These are phyloP conservation scores for Stegana nigrithorax DNA, from an alignment of 2,888 invertebrate genomes.

Conservation along the genomic window DNA sequence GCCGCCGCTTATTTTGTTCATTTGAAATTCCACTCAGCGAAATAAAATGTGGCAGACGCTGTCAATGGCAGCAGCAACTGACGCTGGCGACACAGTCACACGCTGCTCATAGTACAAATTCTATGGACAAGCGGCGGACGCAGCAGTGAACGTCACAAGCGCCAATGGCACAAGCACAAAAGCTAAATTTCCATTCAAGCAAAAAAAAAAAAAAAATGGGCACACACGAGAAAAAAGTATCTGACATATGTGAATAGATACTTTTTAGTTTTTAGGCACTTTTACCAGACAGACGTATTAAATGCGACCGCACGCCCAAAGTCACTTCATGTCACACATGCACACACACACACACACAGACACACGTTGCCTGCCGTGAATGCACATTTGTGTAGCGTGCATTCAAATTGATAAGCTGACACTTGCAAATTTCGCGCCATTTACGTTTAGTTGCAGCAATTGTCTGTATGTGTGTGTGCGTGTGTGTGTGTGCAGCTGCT, in stretches of 20 bases:
- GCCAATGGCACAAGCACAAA: not conserved
- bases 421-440: slow-evolving; percentile 48
- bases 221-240: not conserved
- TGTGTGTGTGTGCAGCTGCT: not conserved
- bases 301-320: slow-evolving; percentile 48
- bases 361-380: slow-evolving; percentile 31
- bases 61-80: no score
- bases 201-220: not conserved
- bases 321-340: slow-evolving; percentile 36
- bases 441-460: slow-evolving; percentile 30
- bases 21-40: slow-evolving; percentile 24
- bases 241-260: no score
- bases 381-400: slow-evolving; percentile 20
- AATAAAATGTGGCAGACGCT: not conserved
- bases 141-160: no score
- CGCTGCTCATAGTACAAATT: not conserved
- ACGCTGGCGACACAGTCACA: not conserved
- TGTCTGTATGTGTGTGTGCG: not conserved
- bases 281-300: slow-evolving; percentile 2
- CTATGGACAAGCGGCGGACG: not conserved
- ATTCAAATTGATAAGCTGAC: slow-evolving; percentile 55
- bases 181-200: not conserved
- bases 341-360: slow-evolving; percentile 54
- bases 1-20: slow-evolving; percentile 33
- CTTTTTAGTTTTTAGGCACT: no score